Base-by-base conservation (phyloP, 2,113 vertebrate species). In the Pachypanchax playfairii region DNA sequence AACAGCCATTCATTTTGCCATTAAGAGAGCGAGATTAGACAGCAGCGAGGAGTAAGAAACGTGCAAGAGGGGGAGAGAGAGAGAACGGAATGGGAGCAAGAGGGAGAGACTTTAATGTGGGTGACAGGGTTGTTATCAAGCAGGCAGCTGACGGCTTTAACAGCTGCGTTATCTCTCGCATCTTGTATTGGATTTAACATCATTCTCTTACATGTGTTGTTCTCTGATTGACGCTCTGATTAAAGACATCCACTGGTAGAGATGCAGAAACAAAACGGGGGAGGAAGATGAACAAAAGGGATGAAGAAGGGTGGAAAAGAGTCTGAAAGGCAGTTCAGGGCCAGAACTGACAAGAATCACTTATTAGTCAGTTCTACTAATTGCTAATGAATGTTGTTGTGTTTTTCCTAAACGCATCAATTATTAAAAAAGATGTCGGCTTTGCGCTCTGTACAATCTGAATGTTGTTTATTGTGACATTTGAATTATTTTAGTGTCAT, bases 131-230 rank as follows among this genome's bases (percentile, higher is more conserved):
- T 74, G 71, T 88, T 90, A 89, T 91, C 82, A 84, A 5, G 68
- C 69, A 63, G 80, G 54, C 73, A 18, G 71, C 65, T 80, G 77
- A 85, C 65, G 75, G 77, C 70, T 89, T 85, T 82, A 81, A 75
- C 73, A 84, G 81, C 78, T 88, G 80, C 77, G 79, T 87, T 86
- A 89, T 89, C 88, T 80, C 44, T 60, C 83, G 77, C 77, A 87
- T 77, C 81, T 83, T 69, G 57, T 77, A 82, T 88, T 87, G 82
- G 86, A 86, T 88, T 88, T 82, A 79, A 86, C 79, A 65, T 75
- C 77, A 73, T 80, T 85, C 82, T 86, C 71, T 82, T 76, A 52
- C 64, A 26, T 39, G 52, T 33, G 64, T 35, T 55, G 35, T 52
- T 57, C 64, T 64, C 64, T 87, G 88, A 88, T 88, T 85, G 86